A percentile compares a stretch with the other conserved stretches of the same genome.
These are phyloP conservation scores for Candidula unifasciata DNA, from an alignment of 2,888 invertebrate species.

Conservation along the genomic window DNA sequence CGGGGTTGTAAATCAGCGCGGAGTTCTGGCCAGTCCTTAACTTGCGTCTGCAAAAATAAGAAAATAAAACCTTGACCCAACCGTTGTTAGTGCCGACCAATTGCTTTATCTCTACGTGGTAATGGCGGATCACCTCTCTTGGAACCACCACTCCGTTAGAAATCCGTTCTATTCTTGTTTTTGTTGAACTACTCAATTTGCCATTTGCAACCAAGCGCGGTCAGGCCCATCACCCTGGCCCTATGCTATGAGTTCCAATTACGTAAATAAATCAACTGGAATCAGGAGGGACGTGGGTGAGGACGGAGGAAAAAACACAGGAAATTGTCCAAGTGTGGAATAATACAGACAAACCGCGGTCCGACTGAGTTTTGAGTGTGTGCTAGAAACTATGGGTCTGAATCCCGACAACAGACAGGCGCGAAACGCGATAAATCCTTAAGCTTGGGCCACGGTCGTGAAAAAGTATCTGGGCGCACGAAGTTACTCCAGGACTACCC, in stretches of 20 bases:
- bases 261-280: not conserved
- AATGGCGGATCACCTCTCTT: not conserved
- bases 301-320: not conserved
- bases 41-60: not conserved
- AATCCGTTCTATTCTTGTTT: not conserved
- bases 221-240: not conserved
- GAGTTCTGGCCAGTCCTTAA: not conserved
- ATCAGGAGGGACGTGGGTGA: not conserved
- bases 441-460: too few species aligned
- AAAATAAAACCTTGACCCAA: not conserved
- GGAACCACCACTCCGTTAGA: not conserved
- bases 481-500: too few species aligned
- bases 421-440: too few species aligned
- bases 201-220: not conserved
- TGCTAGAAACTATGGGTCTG: too few species aligned
- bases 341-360: too few species aligned
- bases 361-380: too few species aligned
- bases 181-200: not conserved
- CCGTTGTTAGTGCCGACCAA: conserved; percentile 14
- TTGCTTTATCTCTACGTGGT: conserved; percentile 10
- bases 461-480: too few species aligned
- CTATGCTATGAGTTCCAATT: not conserved
- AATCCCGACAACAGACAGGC: too few species aligned
- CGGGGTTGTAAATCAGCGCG: conserved; percentile 29
- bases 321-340: too few species aligned